These are phyloP conservation scores for Pogoniulus pusillus DNA, from an alignment of 2,797 vertebrate genomes.

Conservation along the genomic window DNA sequence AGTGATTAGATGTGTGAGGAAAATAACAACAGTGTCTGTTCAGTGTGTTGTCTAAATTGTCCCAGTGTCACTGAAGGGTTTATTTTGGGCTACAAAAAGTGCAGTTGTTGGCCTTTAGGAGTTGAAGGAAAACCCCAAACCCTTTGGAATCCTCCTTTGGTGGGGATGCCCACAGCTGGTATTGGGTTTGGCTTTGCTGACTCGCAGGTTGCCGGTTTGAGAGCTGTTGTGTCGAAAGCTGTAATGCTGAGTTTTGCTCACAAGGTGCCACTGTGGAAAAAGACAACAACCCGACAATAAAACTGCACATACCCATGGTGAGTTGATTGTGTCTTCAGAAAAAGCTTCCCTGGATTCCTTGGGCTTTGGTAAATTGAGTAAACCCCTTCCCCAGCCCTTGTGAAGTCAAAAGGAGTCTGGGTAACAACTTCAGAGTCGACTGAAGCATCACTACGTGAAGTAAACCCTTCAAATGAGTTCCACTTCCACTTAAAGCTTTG, in stretches of 20 bases:
- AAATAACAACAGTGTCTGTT: background rate
- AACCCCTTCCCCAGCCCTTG: background rate
- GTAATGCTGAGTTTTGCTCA: background rate
- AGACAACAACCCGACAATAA: background rate
- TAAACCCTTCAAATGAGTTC: background rate
- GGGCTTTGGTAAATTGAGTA: background rate
- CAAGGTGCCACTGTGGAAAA: conserved; percentile 11
- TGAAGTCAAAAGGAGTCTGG: background rate
- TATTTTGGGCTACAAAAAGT: background rate
- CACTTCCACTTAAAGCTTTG: background rate
- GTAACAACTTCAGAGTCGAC: background rate
- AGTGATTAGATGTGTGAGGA: conserved; percentile 25
- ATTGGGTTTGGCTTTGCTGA: background rate
- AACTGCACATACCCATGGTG: background rate
- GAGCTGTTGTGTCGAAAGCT: background rate
- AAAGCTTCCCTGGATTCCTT: background rate
- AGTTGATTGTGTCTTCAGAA: background rate
- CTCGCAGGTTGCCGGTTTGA: background rate
- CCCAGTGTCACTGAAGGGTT: background rate
- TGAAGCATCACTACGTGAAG: background rate
- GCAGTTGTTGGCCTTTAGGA: background rate
- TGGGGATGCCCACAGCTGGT: background rate
- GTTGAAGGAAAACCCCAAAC: background rate
- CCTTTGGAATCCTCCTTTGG: background rate
- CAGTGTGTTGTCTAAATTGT: background rate